These are phyloP conservation scores for Sarcophaga carnaria DNA, from an alignment of 2,888 invertebrate genomes.

Conservation along the genomic window DNA sequence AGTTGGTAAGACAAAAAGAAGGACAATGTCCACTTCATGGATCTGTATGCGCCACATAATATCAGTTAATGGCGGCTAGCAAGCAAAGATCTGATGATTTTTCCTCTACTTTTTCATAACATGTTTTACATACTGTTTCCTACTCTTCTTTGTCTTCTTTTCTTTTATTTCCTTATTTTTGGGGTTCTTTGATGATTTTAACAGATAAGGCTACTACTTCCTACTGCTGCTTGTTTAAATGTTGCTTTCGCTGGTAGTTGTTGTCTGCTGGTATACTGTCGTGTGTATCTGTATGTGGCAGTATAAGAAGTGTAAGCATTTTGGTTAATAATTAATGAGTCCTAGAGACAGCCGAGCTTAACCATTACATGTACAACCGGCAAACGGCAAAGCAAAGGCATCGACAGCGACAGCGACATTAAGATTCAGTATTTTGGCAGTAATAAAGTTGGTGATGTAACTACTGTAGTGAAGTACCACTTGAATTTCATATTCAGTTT, in stretches of 20 bases:
- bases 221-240: conserved; percentile 9
- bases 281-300: conserved; percentile 40
- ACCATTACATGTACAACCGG: conserved; percentile 49
- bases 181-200: conserved; percentile 32
- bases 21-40: conserved; percentile 59
- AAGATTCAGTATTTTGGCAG: conserved; percentile 51
- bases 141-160: neutral
- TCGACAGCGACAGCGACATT: conserved; percentile 30
- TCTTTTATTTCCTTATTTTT: neutral
- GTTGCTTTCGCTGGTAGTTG: conserved; percentile 39
- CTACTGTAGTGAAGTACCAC: conserved; percentile 52
- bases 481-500: conserved; percentile 43
- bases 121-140: conserved; percentile 45
- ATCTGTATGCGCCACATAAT: conserved; percentile 61
- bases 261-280: conserved; percentile 46
- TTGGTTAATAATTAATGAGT: conserved; percentile 79
- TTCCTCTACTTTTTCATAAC: neutral
- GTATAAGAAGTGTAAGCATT: conserved; percentile 74
- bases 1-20: conserved; percentile 13
- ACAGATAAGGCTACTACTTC: neutral
- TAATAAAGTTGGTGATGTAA: conserved; percentile 41
- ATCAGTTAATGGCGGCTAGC: conserved; percentile 36
- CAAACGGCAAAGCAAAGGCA: neutral
- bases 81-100: neutral
- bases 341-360: conserved; percentile 67